Evolutionary conservation across 1,140 invertebrate genomes (phyloP).

Genomic region (Diorhabda elongata): DNA sequence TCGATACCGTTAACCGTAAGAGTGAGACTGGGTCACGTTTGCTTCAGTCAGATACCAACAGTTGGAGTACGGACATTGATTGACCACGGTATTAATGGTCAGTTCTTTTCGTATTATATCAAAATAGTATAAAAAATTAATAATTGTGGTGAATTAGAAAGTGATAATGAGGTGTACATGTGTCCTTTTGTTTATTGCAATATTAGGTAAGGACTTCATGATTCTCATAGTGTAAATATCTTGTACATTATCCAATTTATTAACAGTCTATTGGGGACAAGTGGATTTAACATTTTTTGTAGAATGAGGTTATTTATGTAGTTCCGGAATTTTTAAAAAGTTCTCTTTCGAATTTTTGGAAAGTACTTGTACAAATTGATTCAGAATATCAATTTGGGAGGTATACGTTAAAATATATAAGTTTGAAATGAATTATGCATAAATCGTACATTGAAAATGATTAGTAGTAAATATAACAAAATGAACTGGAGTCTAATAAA

Average conservation of each 20-base stretch:
- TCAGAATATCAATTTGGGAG: too few relatives aligned
- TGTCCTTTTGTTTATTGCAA: neutral
- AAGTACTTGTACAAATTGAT: too few relatives aligned
- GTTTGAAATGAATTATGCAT: too few relatives aligned
- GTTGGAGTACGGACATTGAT: neutral
- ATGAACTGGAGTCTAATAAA: too few relatives aligned
- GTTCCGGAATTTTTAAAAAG: neutral
- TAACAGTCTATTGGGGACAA: neutral
- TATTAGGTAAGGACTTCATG: neutral
- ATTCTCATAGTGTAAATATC: neutral
- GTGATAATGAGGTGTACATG: neutral
- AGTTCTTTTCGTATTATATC: neutral
- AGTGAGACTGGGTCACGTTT: conserved; percentile 1
- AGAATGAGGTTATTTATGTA: conserved; percentile 1
- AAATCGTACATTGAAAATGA: too few relatives aligned
- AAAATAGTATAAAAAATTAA: neutral
- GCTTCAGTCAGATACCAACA: neutral
- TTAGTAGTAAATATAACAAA: too few relatives aligned
- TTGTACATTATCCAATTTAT: neutral
- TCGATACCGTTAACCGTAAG: conserved; percentile 1
- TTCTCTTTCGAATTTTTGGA: neutral
- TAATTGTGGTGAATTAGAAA: neutral
- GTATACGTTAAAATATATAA: too few relatives aligned
- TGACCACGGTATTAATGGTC: neutral
- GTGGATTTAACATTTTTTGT: neutral